phyloP scores from a whole-genome alignment of 2,797 vertebrate genomes.

The Pteronotus mesoamericanus region DNA sequence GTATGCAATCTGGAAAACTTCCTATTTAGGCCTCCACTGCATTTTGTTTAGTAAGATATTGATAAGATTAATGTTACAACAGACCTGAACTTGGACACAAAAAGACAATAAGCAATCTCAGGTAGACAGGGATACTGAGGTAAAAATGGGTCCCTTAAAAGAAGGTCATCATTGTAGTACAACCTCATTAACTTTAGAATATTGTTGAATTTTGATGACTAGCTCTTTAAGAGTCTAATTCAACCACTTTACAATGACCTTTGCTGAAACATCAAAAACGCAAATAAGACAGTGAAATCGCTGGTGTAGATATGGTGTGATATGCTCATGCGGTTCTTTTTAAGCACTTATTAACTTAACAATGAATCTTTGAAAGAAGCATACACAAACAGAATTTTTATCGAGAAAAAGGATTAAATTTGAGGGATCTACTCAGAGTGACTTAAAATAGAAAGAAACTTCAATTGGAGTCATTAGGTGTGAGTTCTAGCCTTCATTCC shows the following conservation, averaged over 20 bases:
- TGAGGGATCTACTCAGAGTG: neutral
- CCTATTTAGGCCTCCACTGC: neutral
- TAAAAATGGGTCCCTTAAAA: conserved; percentile 19
- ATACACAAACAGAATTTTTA: neutral
- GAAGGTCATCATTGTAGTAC: neutral
- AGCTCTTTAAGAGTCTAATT: neutral
- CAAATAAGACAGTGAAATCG: neutral
- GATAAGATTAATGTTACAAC: neutral
- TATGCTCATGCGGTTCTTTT: neutral
- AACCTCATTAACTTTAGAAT: neutral
- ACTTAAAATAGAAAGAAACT: neutral
- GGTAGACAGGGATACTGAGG: neutral
- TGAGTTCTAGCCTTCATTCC: neutral
- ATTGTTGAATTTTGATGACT: neutral
- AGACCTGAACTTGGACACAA: conserved; percentile 4
- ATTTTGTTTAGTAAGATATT: neutral
- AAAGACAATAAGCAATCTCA: neutral
- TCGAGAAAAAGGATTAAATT: conserved; percentile 11
- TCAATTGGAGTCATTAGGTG: neutral
- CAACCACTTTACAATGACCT: conserved; percentile 6
- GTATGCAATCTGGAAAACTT: neutral
- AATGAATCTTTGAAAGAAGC: neutral
- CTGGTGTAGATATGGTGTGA: neutral
- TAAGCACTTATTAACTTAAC: neutral
- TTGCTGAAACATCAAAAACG: conserved; percentile 19